These are phyloP conservation scores for Phortica variegata DNA, from an alignment of 1,140 invertebrate species.

Conservation along the genomic window DNA sequence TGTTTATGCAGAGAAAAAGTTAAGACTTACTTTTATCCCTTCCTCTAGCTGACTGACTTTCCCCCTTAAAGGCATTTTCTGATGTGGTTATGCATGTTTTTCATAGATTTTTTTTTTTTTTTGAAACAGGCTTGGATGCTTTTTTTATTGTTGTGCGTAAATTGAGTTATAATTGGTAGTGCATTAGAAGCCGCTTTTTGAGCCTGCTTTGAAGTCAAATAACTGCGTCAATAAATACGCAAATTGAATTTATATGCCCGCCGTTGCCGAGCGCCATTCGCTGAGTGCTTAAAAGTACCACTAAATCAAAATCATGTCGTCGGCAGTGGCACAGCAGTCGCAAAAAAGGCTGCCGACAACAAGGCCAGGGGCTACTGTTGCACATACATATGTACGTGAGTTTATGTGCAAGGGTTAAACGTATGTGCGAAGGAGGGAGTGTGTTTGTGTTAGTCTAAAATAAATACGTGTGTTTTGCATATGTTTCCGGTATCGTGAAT, in stretches of 20 bases:
- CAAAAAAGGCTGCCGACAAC: too few relatives aligned
- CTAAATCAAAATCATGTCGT: slow-evolving; percentile 53
- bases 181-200: slow-evolving; percentile 41
- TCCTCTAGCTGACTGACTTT: too few relatives aligned
- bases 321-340: slow-evolving; percentile 11
- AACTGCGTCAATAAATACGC: slow-evolving; percentile 52
- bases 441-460: too few relatives aligned
- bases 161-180: slow-evolving; percentile 55
- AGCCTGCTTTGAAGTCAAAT: slow-evolving; percentile 21
- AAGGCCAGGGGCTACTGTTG: background rate
- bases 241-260: slow-evolving; percentile 54
- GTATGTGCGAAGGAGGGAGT: slow-evolving; percentile 36
- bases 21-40: too few relatives aligned
- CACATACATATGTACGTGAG: background rate
- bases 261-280: background rate
- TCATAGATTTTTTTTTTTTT: slow-evolving; percentile 7
- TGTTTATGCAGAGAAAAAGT: slow-evolving; percentile 34
- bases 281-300: slow-evolving; percentile 49
- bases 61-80: too few relatives aligned
- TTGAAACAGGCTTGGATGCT: background rate
- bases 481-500: slow-evolving; percentile 37
- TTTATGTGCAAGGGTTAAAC: slow-evolving; percentile 18
- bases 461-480: slow-evolving; percentile 35
- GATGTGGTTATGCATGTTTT: slow-evolving; percentile 27
- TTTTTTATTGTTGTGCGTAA: slow-evolving; percentile 44